Evolutionary conservation across 2,888 invertebrate genomes (phyloP), one percentile per base, ranked within the genome.

Genomic region (Leptogaster cylindrica): DNA sequence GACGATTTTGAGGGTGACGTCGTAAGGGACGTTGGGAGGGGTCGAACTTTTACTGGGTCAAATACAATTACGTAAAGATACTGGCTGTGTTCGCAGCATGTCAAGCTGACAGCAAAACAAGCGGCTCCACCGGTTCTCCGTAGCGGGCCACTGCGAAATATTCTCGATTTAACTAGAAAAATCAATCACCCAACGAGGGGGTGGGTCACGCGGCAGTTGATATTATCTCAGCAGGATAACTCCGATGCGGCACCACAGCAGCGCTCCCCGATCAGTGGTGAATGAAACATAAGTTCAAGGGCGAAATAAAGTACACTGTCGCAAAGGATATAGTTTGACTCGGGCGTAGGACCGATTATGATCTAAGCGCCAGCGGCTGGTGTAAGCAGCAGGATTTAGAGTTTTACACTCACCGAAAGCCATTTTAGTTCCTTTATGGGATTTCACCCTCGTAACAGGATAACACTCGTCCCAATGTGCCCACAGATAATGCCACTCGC

Each of bases 401-500:
- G n/a, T 8, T 31, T 10, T 31, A 16, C 46, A 69, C 69, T 69
- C 65, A 69, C 69, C 67, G 50, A 48, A 67, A 58, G 64, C 69
- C 69, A 69, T 69, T 67, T 69, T 69, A 18, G 20, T 4, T 55
- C 55, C 23, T 58, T 51, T 16, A 10, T 65, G 12, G 12, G 14
- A 23, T 50, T 65, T 27, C 12, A 39, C 50, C 39, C 25, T 36
- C 25, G 16, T 46, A 10, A 25, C 23, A 14, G 25, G 10, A 61
- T 27, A 41, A 50, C 50, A 50, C 65, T 50, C 27, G 16, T 16
- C 28, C 25, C 36, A 14, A 20, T 1, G 20, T 12, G 12, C 20
- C 20, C 12, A 36, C 33, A 33, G 36, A 18, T 33, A 5, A 20
- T 20, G 33, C 12, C 48, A 48, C 48, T 48, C 12, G 27, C 8